Evolutionary conservation across 37 sponge, comb jelly and placozoan species (phyloP).

Genomic region (Mnemiopsis leidyi): DNA sequence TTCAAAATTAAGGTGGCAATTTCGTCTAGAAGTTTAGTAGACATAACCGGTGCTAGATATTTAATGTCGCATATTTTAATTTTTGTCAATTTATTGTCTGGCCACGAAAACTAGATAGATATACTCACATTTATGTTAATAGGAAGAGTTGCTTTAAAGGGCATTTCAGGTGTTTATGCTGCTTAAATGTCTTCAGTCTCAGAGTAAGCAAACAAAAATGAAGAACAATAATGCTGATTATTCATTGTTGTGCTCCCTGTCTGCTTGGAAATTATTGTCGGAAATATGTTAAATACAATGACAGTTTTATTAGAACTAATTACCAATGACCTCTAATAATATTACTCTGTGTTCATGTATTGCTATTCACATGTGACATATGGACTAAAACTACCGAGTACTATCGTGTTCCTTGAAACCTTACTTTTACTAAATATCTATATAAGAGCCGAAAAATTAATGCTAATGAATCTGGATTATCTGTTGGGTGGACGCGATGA

Average conservation of each 20-base stretch:
- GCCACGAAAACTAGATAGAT: no score
- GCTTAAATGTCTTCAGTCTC: no score
- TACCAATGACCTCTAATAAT: not conserved
- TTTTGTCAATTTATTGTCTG: no score
- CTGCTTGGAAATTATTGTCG: not conserved
- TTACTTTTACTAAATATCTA: not conserved
- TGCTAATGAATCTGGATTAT: not conserved
- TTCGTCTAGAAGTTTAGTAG: no score
- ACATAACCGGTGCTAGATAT: no score
- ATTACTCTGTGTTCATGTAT: not conserved
- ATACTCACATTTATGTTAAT: no score
- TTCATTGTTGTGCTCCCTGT: no score
- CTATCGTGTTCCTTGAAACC: not conserved
- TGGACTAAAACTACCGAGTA: not conserved
- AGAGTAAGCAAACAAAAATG: no score
- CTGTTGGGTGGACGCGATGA: not conserved
- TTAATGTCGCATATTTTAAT: no score
- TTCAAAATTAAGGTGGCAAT: no score
- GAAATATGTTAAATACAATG: not conserved
- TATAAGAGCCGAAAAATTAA: not conserved
- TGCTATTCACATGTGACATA: not conserved
- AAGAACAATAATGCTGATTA: no score
- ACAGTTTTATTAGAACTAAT: not conserved
- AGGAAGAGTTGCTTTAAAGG: not conserved
- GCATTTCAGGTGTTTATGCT: no score